These are phyloP conservation scores for Drosophila recens DNA, from an alignment of 2,888 invertebrate species.

Conservation along the genomic window DNA sequence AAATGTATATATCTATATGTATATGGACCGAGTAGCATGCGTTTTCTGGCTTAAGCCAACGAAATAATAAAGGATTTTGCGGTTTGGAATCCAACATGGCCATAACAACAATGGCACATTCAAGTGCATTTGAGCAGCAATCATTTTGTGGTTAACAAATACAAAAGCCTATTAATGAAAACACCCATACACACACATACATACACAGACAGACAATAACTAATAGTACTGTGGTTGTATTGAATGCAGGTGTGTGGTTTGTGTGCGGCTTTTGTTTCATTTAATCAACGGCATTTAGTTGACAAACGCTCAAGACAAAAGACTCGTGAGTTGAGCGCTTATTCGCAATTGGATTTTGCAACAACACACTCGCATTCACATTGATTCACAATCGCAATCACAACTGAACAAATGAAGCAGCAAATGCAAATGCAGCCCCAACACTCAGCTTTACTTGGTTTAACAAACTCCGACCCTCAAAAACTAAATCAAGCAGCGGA, in stretches of 20 bases:
- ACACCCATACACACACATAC: constrained; percentile 35
- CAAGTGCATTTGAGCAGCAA: constrained; percentile 81
- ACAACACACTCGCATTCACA: constrained; percentile 42
- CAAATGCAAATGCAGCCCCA: constrained; percentile 39
- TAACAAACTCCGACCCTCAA: constrained; percentile 32
- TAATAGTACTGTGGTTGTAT: constrained; percentile 56
- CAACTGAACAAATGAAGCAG: constrained; percentile 19
- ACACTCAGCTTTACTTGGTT: constrained; percentile 17
- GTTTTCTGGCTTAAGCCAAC: constrained; percentile 56
- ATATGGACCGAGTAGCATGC: constrained; percentile 7
- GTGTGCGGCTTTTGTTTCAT: constrained; percentile 62
- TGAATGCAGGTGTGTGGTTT: constrained; percentile 31
- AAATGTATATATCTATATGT: constrained; percentile 54
- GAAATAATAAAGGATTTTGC: constrained; percentile 78
- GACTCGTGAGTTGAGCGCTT: constrained; percentile 30
- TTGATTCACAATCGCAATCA: constrained; percentile 24
- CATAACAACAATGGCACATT: constrained; percentile 66
- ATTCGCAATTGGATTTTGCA: constrained; percentile 33
- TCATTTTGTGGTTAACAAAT: constrained; percentile 80
- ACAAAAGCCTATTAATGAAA: constrained; percentile 80
- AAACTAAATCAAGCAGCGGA: constrained; percentile 25
- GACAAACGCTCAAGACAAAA: constrained; percentile 60
- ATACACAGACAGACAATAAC: constrained; percentile 36
- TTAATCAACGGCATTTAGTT: constrained; percentile 70
- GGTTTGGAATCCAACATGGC: constrained; percentile 49